Evolutionary conservation across 2,888 invertebrate genomes (phyloP), one percentile per base, ranked within the genome.

Genomic region (Nymphalis polychloros): DNA sequence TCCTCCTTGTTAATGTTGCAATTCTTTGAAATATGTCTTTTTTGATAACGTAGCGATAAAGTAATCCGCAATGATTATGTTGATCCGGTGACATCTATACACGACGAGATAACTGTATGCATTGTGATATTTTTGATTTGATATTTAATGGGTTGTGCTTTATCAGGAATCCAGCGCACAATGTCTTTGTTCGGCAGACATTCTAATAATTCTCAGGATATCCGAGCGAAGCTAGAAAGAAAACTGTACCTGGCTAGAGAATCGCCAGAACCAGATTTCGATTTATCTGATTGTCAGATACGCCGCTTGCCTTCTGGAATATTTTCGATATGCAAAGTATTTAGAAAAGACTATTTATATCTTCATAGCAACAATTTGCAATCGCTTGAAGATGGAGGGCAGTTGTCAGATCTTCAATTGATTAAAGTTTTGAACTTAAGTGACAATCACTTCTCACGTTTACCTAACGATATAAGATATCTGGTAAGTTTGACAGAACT

Each of bases 261-360:
- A 88, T 96, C 95, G 74, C 97, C 97, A 46, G 97, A 97, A 84
- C 95, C 96, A 65, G 93, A 95, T 70, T 97, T 96, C 86, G 97
- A 97, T 86, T 85, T 97, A 71, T 96, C 97, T 7, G 95, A 95
- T 74, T 97, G 97, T 86, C 94, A 95, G 80, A 87, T 97, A 68
- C 94, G 94, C 76, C 93, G 89, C 79, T 94, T 97, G 64, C 97
- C 97, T 50, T 92, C 95, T 70, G 96, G 97, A 71, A 95, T 97
- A 66, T 97, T 94, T 87, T 95, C 96, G 41, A 88, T 97, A 69
- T 97, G 97, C 84, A 95, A 95, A 87, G 97, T 97, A 55, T 95
- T 96, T 81, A 94, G 97, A 75, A 97, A 97, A 88, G 95, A 96
- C 80, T 88, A 90, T 70, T 85, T 97, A 74, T 93, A 93, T 83